Percentiles rank a stretch among this genome's conserved stretches.
Evolutionary conservation across 1,140 invertebrate species (phyloP).

Genomic region (Trachelipus rathkii): DNA sequence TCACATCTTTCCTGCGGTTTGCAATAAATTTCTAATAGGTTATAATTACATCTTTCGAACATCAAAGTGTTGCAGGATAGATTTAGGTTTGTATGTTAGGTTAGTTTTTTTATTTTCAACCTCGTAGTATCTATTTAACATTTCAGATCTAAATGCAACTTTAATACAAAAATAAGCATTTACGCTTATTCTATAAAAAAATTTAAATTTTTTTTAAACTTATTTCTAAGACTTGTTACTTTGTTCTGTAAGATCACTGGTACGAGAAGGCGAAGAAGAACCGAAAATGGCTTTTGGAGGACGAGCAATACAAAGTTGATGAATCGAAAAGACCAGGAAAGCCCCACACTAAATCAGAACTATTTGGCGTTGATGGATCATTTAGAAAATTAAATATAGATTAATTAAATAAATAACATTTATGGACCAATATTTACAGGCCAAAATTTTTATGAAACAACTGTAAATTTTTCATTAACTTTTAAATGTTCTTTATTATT

Average conservation of each 20-base stretch:
- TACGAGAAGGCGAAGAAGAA: neutral
- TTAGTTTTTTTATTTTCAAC: too few relatives aligned
- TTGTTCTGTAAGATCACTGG: constrained; percentile 22
- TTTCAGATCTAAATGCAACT: too few relatives aligned
- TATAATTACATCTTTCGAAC: too few relatives aligned
- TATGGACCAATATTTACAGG: constrained; percentile 1
- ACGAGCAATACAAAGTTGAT: constrained; percentile 60
- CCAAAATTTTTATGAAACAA: neutral
- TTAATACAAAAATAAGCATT: too few relatives aligned
- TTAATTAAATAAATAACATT: constrained; percentile 50
- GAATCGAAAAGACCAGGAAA: constrained; percentile 68
- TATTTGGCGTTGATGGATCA: constrained; percentile 76
- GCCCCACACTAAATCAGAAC: constrained; percentile 71
- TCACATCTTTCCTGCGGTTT: too few relatives aligned
- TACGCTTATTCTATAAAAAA: too few relatives aligned
- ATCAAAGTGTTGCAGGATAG: too few relatives aligned
- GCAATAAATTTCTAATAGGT: too few relatives aligned
- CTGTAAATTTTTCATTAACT: neutral
- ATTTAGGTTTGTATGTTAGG: too few relatives aligned
- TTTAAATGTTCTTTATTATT: too few relatives aligned
- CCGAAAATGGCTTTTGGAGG: constrained; percentile 23
- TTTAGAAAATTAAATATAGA: constrained; percentile 73
- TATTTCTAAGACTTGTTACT: constrained; percentile 17
- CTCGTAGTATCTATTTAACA: too few relatives aligned
- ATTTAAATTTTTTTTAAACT: too few relatives aligned